Evolutionary conservation across 2,888 invertebrate species (phyloP).

Genomic region (Nephrocerus scutellatus): DNA sequence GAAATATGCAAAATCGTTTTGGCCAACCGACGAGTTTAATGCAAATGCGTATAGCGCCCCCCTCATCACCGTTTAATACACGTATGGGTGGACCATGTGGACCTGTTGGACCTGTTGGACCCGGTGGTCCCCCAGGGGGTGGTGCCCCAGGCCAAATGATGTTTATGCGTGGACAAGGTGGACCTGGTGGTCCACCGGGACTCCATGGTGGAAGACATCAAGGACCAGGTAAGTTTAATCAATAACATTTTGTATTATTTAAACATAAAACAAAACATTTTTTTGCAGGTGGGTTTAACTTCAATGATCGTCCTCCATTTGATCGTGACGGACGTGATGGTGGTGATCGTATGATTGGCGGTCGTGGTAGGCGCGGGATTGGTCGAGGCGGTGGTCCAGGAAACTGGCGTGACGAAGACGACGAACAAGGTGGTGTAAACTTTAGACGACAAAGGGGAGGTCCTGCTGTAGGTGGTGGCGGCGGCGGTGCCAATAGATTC

Average conservation of each 20-base stretch:
- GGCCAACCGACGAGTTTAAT: slow-evolving; percentile 44
- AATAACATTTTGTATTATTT: neutral
- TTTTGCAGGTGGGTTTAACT: slow-evolving; percentile 21
- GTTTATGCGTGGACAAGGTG: slow-evolving; percentile 24
- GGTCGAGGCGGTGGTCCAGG: slow-evolving; percentile 30
- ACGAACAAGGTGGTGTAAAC: slow-evolving; percentile 28
- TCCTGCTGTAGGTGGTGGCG: slow-evolving; percentile 41
- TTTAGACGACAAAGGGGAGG: slow-evolving; percentile 29
- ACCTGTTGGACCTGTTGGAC: slow-evolving; percentile 25
- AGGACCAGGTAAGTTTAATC: slow-evolving; percentile 31
- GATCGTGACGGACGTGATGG: slow-evolving; percentile 30
- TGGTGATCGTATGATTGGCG: slow-evolving; percentile 23
- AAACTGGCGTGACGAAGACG: slow-evolving; percentile 42
- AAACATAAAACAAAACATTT: neutral
- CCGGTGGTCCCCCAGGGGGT: slow-evolving; percentile 25
- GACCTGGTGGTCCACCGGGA: slow-evolving; percentile 27
- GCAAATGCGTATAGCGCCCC: slow-evolving; percentile 45
- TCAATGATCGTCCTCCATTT: slow-evolving; percentile 40
- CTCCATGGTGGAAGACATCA: slow-evolving; percentile 33
- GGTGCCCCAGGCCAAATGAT: no score
- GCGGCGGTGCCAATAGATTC: slow-evolving; percentile 36
- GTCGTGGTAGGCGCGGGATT: slow-evolving; percentile 28
- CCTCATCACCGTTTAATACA: slow-evolving; percentile 36
- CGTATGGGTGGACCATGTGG: slow-evolving; percentile 36
- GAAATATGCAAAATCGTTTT: slow-evolving; percentile 45